Conservation (phyloP, 2,113 vertebrate genomes). For the Myiopsitta monachus region DNA sequence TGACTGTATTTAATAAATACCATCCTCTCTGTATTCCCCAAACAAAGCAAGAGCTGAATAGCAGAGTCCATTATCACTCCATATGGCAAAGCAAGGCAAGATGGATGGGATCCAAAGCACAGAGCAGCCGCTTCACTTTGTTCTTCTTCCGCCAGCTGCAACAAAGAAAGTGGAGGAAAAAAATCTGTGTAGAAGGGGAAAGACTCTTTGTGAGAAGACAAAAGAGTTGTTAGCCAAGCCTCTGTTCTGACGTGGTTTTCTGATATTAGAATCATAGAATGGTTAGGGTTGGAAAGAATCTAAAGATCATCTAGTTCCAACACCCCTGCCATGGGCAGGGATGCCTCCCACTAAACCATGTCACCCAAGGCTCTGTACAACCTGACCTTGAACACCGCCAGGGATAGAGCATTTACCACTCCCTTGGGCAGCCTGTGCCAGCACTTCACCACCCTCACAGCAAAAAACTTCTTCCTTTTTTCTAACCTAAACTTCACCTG, state of each 20-base stretch:
- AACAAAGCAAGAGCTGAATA: slow-evolving; percentile 3
- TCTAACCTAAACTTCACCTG: background rate
- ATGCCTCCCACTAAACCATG: background rate
- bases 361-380: background rate
- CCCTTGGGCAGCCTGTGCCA: too few species aligned
- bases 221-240: background rate
- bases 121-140: background rate
- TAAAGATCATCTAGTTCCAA: background rate
- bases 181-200: background rate
- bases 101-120: background rate
- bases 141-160: slow-evolving; percentile 8
- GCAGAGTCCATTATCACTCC: background rate
- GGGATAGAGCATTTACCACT: background rate
- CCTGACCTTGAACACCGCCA: background rate
- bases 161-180: background rate
- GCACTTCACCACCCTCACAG: too few species aligned
- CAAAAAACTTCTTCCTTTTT: background rate
- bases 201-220: background rate
- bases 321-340: too few species aligned
- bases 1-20: background rate
- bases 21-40: background rate
- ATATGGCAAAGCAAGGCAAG: background rate
- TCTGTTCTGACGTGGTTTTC: background rate
- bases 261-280: background rate
- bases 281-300: background rate